Base-by-base conservation (phyloP, 1,140 invertebrate genomes). In the Pachypeltis micranthus region DNA sequence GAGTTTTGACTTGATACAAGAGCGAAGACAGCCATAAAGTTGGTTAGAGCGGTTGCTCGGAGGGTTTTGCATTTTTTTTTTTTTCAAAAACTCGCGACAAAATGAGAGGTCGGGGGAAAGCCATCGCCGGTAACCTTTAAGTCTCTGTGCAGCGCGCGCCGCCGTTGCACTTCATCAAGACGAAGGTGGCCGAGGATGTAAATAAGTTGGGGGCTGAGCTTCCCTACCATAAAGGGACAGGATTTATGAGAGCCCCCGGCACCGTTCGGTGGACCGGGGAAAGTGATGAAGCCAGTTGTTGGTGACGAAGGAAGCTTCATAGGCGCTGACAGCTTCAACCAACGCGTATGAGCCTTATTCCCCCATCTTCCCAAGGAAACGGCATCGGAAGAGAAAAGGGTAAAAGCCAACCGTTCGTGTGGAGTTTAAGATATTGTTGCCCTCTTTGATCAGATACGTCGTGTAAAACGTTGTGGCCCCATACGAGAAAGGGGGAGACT, bases 341-440 rank as follows among this genome's bases (percentile, higher is more conserved):
- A 7, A n/a, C n/a, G 7, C 7, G 34, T 39, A 39, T n/a, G n/a
- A n/a, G 7, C 34, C 34, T 39, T 7, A 39, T 39, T 10, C 10
- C 3, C 12, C 47, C 10, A 51, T 51, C 12, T 4, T 10, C 4
- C 47, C n/a, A n/a, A n/a, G n/a, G 47, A 51, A 51, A 51, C 47
- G 16, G 7, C 7, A 39, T 7, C 7, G 31, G 31, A 7, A 10
- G 19, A 51, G 47, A 51, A 51, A 51, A 51, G 47, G 47, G 47
- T 51, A 51, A 51, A 51, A 51, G 47, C 21, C 47, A 14, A 21
- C n/a, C 23, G 47, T 51, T 51, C 47, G 47, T 51, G 47, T 51
- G 47, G 47, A 51, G 47, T 51, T 51, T 51, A 51, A 51, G 47
- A 51, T 51, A 51, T 51, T 51, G 47, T 51, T 51, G 47, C 12